Conservation (phyloP, 2,888 invertebrate species). For the Oithona nana region DNA sequence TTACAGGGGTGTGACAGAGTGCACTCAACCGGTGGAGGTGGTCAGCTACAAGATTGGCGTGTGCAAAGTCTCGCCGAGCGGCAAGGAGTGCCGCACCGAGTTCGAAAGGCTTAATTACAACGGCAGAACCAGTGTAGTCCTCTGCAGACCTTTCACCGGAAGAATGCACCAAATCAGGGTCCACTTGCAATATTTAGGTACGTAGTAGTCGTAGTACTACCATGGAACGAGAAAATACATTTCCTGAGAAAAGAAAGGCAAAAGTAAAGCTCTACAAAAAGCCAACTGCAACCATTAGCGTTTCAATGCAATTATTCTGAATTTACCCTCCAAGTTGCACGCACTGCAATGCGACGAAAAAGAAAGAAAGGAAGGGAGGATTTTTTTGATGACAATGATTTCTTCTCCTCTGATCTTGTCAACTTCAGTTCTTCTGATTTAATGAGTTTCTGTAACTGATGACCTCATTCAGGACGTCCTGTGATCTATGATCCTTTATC, state of each 20-base stretch:
- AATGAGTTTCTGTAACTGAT: no score
- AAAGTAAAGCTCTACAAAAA: no score
- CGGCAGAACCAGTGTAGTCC: conserved; percentile 71
- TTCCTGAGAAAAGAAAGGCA: no score
- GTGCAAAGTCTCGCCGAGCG: conserved; percentile 75
- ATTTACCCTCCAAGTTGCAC: no score
- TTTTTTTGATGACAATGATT: no score
- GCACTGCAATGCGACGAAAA: no score
- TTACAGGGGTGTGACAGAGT: conserved; percentile 56
- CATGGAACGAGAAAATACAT: no score
- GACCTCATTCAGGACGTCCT: no score
- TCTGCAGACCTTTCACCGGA: conserved; percentile 85
- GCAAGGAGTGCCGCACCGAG: conserved; percentile 74
- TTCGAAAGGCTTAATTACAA: conserved; percentile 79
- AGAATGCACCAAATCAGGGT: conserved; percentile 98
- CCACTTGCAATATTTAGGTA: conserved; percentile 89
- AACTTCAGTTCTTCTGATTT: no score
- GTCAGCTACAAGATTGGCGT: conserved; percentile 91
- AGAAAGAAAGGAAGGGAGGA: no score
- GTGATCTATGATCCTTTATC: no score
- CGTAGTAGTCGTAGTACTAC: conserved; percentile 3
- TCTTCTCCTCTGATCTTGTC: no score
- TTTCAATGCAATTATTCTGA: background rate
- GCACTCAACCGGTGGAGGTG: conserved; percentile 73
- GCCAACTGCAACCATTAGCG: background rate